These are phyloP conservation scores for Tribolium freemani DNA, from an alignment of 2,888 invertebrate genomes.

Conservation along the genomic window DNA sequence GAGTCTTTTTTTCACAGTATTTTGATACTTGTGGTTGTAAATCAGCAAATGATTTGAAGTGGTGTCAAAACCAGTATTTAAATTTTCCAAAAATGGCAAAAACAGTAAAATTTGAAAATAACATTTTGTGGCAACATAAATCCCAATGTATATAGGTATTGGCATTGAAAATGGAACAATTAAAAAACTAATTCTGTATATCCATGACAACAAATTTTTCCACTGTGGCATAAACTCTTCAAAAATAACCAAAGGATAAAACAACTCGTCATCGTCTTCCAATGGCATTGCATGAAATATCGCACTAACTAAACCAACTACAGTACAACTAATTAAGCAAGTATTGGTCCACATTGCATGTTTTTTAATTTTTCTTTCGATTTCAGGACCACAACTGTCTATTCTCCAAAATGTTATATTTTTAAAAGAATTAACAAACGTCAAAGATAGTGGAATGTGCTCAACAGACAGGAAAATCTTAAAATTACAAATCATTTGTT, in stretches of 20 bases:
- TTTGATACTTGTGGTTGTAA: background rate
- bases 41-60: background rate
- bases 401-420: background rate
- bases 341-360: background rate
- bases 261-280: background rate
- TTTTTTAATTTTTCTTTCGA: background rate
- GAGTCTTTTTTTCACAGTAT: background rate
- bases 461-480: background rate
- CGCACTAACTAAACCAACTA: background rate
- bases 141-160: background rate
- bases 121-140: background rate
- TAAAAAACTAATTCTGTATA: background rate
- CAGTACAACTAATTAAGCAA: background rate
- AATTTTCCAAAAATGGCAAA: background rate
- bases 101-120: background rate
- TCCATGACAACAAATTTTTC: background rate
- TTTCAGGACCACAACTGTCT: background rate
- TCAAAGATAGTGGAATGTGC: background rate
- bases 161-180: background rate
- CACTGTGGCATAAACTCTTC: background rate
- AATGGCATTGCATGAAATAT: background rate
- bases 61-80: background rate
- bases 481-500: background rate
- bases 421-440: background rate
- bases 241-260: slow-evolving; percentile 3